These are phyloP conservation scores for Metopia argyrocephala DNA, from an alignment of 2,888 invertebrate genomes.

Conservation along the genomic window DNA sequence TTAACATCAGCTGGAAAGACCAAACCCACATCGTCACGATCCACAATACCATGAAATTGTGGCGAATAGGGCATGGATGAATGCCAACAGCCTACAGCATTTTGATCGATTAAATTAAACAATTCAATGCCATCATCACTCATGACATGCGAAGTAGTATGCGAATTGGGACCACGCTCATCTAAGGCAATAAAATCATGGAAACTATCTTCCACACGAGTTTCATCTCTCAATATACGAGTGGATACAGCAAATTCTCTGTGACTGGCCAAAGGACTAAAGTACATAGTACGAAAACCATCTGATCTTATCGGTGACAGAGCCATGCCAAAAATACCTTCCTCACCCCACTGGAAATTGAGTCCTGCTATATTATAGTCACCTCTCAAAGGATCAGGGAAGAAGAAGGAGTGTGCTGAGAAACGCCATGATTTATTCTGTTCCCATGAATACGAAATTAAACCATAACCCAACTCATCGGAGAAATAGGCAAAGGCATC, in stretches of 20 bases:
- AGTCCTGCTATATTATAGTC: slow-evolving; percentile 89
- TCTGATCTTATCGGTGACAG: slow-evolving; percentile 83
- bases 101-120: slow-evolving; percentile 88
- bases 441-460: slow-evolving; percentile 88
- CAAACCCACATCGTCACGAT: slow-evolving; percentile 86
- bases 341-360: slow-evolving; percentile 91
- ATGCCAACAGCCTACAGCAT: slow-evolving; percentile 91
- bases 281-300: slow-evolving; percentile 86
- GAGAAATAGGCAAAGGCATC: slow-evolving; percentile 89
- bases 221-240: slow-evolving; percentile 84
- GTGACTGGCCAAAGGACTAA: slow-evolving; percentile 88
- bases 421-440: slow-evolving; percentile 89
- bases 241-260: slow-evolving; percentile 90
- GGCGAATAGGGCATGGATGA: slow-evolving; percentile 83
- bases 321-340: slow-evolving; percentile 89
- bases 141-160: slow-evolving; percentile 87
- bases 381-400: slow-evolving; percentile 88
- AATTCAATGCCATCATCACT: slow-evolving; percentile 87
- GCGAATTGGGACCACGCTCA: slow-evolving; percentile 83
- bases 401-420: slow-evolving; percentile 86
- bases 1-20: slow-evolving; percentile 90
- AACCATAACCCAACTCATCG: slow-evolving; percentile 89
- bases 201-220: slow-evolving; percentile 84
- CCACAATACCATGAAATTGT: slow-evolving; percentile 84
- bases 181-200: slow-evolving; percentile 83